phyloP scores from a whole-genome alignment of 2,888 invertebrate genomes.

The Synergus japonicus region DNA sequence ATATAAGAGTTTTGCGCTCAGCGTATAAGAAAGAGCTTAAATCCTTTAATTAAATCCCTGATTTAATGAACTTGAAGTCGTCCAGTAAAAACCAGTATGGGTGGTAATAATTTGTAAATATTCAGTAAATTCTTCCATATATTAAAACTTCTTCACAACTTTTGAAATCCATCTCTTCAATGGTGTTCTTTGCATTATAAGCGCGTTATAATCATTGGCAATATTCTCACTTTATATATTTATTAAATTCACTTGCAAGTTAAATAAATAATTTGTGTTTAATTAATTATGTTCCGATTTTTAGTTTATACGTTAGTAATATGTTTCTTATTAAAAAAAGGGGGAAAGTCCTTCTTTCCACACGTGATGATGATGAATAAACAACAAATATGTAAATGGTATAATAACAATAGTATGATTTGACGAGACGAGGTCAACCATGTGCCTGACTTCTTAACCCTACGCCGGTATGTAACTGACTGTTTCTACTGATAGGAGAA shows the following conservation, averaged over 20 bases:
- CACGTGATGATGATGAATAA: slow-evolving; percentile 43
- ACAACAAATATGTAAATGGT: background rate
- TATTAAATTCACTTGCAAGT: background rate
- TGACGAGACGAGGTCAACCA: slow-evolving; percentile 51
- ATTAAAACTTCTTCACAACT: background rate
- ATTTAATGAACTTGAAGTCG: background rate
- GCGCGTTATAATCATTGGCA: background rate
- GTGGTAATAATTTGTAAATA: background rate
- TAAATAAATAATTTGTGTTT: background rate
- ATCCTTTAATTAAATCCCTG: background rate
- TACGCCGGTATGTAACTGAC: slow-evolving; percentile 61
- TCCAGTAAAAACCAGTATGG: background rate
- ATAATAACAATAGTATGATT: slow-evolving; percentile 1
- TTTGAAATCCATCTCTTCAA: background rate
- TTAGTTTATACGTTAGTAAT: background rate
- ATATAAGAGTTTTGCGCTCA: background rate
- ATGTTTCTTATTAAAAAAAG: background rate
- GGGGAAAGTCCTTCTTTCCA: background rate
- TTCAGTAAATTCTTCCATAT: background rate
- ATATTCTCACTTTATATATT: background rate
- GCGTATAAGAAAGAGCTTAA: background rate
- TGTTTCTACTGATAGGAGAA: slow-evolving; percentile 62
- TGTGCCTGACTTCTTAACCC: slow-evolving; percentile 69
- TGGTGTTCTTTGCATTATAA: background rate
- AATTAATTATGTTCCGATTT: background rate